A percentile compares a stretch with the other conserved stretches of the same genome.
phyloP scores from a whole-genome alignment of 1,140 invertebrate genomes.

The Pseudomyrmex pallidus region DNA sequence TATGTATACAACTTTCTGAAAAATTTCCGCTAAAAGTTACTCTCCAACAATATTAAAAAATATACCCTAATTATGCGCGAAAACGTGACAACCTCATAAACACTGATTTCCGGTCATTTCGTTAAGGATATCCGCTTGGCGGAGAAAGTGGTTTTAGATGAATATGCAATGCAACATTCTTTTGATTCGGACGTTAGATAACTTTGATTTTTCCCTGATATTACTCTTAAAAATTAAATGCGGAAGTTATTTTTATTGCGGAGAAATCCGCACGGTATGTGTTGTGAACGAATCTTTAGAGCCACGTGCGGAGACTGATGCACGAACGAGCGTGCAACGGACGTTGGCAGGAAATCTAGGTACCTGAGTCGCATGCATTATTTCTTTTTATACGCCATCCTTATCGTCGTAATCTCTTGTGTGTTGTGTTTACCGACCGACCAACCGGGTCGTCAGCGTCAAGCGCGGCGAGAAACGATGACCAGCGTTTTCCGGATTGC shows the following conservation, averaged over 20 bases:
- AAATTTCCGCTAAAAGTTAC: not conserved
- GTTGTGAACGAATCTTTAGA: constrained; percentile 27
- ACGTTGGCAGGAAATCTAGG: constrained; percentile 63
- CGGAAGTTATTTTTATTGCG: constrained; percentile 18
- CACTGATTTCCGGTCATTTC: not conserved
- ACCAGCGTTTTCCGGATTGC: constrained; percentile 19
- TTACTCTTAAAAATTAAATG: constrained; percentile 18
- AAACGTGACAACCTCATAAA: constrained; percentile 6
- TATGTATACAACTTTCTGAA: not conserved
- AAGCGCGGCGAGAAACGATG: constrained; percentile 44
- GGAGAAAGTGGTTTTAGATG: constrained; percentile 38
- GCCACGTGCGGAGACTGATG: constrained; percentile 64
- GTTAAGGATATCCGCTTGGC: constrained; percentile 28
- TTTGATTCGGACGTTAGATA: constrained; percentile 24
- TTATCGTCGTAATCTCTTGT: constrained; percentile 56
- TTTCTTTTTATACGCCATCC: constrained; percentile 30
- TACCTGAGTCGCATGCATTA: constrained; percentile 74
- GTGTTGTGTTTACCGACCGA: not conserved
- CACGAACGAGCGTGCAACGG: constrained; percentile 41
- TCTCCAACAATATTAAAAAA: too few species aligned
- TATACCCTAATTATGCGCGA: not conserved
- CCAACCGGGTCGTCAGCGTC: not conserved
- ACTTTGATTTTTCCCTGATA: constrained; percentile 18
- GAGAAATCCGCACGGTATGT: constrained; percentile 2
- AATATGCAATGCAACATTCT: constrained; percentile 24